These are phyloP conservation scores for Cheilosia variabilis DNA, from an alignment of 2,888 invertebrate species.

Conservation along the genomic window DNA sequence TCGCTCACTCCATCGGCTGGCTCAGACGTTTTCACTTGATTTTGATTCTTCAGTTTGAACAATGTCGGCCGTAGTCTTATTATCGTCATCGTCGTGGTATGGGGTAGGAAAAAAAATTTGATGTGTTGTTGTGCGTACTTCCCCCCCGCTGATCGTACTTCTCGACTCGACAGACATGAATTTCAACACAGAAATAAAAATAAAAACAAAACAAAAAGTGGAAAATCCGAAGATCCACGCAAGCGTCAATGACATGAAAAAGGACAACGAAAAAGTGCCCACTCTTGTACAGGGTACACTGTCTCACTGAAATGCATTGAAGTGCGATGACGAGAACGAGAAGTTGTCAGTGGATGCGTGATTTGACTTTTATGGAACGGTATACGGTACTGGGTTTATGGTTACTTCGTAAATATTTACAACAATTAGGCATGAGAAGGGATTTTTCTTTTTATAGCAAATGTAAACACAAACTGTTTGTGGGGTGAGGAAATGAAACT, in stretches of 20 bases:
- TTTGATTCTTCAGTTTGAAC: conserved; percentile 47
- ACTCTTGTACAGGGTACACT: conserved; percentile 30
- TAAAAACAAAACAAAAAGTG: conserved; percentile 38
- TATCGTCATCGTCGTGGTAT: conserved; percentile 60
- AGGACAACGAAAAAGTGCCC: conserved; percentile 25
- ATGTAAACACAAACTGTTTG: conserved; percentile 17
- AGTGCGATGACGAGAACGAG: background rate
- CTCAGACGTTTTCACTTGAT: conserved; percentile 46
- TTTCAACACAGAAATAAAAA: conserved; percentile 37
- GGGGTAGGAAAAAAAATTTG: conserved; percentile 42
- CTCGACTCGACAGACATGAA: background rate
- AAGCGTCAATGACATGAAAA: conserved; percentile 58
- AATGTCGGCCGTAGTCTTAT: conserved; percentile 14
- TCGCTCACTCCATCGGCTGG: conserved; percentile 39
- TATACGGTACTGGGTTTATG: conserved; percentile 37
- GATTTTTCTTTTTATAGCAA: conserved; percentile 22
- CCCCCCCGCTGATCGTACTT: conserved; percentile 28
- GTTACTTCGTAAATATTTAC: conserved; percentile 58
- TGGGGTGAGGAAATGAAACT: conserved; percentile 7
- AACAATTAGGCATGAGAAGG: conserved; percentile 4
- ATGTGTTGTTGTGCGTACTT: conserved; percentile 35
- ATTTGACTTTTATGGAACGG: conserved; percentile 14
- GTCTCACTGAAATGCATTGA: background rate
- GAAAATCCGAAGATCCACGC: conserved; percentile 54
- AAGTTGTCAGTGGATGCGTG: background rate